phyloP scores from a whole-genome alignment of 2,888 invertebrate genomes.

The Tetramorium bicarinatum region DNA sequence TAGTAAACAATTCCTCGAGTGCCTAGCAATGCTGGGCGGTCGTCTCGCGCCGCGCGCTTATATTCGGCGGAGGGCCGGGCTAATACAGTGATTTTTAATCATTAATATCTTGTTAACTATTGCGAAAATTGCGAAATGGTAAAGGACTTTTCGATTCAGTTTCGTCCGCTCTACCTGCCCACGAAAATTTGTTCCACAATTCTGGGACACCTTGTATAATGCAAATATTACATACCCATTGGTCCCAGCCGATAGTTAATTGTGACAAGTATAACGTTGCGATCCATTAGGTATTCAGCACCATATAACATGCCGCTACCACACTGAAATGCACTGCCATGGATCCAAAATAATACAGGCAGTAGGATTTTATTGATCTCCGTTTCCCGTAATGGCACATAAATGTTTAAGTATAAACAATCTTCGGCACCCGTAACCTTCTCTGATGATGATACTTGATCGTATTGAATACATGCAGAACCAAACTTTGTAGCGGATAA shows the following conservation, averaged over 20 bases:
- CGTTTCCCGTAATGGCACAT: slow-evolving; percentile 75
- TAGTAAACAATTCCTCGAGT: too few relatives aligned
- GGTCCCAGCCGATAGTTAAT: slow-evolving; percentile 92
- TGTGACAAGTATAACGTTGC: slow-evolving; percentile 90
- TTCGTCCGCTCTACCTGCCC: too few relatives aligned
- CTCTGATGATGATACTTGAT: slow-evolving; percentile 70
- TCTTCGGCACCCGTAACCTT: slow-evolving; percentile 82
- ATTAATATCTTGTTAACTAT: too few relatives aligned
- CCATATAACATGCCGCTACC: slow-evolving; percentile 85
- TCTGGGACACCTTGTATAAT: too few relatives aligned
- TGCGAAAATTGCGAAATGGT: too few relatives aligned
- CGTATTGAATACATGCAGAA: slow-evolving; percentile 80
- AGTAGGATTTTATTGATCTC: slow-evolving; percentile 51
- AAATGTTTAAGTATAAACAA: slow-evolving; percentile 83
- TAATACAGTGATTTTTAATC: too few relatives aligned
- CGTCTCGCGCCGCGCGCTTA: too few relatives aligned
- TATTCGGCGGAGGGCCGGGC: too few relatives aligned
- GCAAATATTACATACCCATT: slow-evolving; percentile 87
- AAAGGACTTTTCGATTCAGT: too few relatives aligned
- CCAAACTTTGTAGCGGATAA: slow-evolving; percentile 80
- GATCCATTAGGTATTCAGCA: slow-evolving; percentile 89
- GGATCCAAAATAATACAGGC: slow-evolving; percentile 84
- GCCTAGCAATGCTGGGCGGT: too few relatives aligned
- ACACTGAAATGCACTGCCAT: slow-evolving; percentile 87
- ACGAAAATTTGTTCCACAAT: too few relatives aligned